These are phyloP conservation scores for Archips crataeganus DNA, from an alignment of 2,888 invertebrate species.

Conservation along the genomic window DNA sequence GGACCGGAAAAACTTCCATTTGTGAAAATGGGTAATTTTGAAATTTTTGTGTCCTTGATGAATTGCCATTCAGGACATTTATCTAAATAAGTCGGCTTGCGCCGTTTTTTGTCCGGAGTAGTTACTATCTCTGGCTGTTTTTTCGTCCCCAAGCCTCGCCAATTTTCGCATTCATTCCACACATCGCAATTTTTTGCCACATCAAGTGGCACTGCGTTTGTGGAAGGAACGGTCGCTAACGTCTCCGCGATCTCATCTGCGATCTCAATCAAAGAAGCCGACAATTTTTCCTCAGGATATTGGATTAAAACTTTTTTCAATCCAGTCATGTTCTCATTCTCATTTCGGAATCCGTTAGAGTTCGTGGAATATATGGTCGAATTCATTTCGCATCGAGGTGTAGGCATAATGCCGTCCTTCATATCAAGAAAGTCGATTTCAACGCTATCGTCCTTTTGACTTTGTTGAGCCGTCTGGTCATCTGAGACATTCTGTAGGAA, in stretches of 20 bases:
- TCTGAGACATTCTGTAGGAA: too few relatives aligned
- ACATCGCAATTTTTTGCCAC: neutral
- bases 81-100: constrained; percentile 16
- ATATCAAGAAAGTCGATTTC: neutral
- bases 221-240: neutral
- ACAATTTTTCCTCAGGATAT: neutral
- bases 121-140: neutral
- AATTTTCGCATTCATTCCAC: constrained; percentile 18
- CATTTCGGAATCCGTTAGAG: neutral
- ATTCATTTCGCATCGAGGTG: neutral
- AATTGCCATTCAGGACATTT: constrained; percentile 18
- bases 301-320: too few relatives aligned
- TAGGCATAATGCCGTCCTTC: neutral
- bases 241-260: neutral
- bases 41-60: constrained; percentile 16
- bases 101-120: constrained; percentile 11
- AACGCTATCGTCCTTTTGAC: neutral
- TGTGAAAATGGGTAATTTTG: neutral
- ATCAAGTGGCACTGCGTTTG: neutral
- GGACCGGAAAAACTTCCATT: constrained; percentile 7
- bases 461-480: neutral
- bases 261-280: neutral
- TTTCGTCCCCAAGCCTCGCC: constrained; percentile 1
- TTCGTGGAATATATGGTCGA: neutral
- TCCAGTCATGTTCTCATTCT: neutral